These are phyloP conservation scores for Troides oblongomaculatus DNA, from an alignment of 2,888 invertebrate species.

Conservation along the genomic window DNA sequence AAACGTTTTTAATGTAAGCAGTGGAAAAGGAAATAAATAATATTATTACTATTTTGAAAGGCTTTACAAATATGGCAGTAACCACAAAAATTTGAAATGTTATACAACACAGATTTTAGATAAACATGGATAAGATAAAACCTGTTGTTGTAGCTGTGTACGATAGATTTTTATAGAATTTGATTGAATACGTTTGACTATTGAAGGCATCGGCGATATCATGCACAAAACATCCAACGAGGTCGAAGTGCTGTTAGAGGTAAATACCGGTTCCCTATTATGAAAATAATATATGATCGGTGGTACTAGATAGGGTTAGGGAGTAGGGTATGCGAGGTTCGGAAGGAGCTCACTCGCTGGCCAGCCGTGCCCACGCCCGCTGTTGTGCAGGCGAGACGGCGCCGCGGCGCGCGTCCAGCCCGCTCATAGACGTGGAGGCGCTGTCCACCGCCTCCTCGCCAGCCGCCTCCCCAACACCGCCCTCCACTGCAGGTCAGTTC, in stretches of 20 bases:
- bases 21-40: too few relatives aligned
- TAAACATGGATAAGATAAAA: not conserved
- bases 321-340: constrained; percentile 1
- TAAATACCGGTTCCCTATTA: not conserved
- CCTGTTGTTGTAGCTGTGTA: too few relatives aligned
- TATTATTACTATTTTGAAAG: too few relatives aligned
- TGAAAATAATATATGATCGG: not conserved
- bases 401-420: constrained; percentile 81
- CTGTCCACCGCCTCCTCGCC: constrained; percentile 81
- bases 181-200: not conserved
- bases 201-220: not conserved
- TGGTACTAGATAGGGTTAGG: not conserved
- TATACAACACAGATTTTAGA: too few relatives aligned
- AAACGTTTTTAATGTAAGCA: too few relatives aligned
- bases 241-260: not conserved
- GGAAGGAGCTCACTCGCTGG: constrained; percentile 38
- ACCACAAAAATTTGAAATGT: too few relatives aligned
- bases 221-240: not conserved
- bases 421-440: constrained; percentile 84
- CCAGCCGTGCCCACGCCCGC: constrained; percentile 39
- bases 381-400: constrained; percentile 82
- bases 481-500: constrained; percentile 81
- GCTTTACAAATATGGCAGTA: too few relatives aligned
- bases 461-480: constrained; percentile 70
- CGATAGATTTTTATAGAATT: not conserved